Evolutionary conservation across 2,888 invertebrate genomes (phyloP).

Genomic region (Parthenolecanium corni): DNA sequence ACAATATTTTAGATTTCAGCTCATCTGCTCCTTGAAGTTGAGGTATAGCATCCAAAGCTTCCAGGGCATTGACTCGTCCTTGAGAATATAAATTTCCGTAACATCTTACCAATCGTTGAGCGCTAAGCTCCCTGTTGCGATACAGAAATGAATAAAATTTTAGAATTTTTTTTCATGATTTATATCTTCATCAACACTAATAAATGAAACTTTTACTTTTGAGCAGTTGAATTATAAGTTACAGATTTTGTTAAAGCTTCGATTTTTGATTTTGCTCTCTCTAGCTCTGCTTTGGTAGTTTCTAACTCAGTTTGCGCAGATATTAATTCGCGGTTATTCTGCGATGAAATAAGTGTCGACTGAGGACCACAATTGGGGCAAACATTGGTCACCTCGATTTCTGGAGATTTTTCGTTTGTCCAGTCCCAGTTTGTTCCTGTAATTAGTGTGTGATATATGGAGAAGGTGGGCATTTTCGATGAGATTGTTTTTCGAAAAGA

Average conservation of each 20-base stretch:
- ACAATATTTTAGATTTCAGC: constrained; percentile 87
- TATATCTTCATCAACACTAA: not conserved
- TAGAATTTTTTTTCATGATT: constrained; percentile 1
- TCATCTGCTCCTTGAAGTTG: constrained; percentile 73
- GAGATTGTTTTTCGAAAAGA: no score
- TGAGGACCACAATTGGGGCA: constrained; percentile 30
- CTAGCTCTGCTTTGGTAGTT: constrained; percentile 40
- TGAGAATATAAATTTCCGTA: constrained; percentile 77
- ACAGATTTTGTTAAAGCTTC: constrained; percentile 32
- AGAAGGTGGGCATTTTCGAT: no score
- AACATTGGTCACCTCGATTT: constrained; percentile 31
- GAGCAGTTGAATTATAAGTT: not conserved
- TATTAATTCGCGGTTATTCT: constrained; percentile 35
- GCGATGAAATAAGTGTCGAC: constrained; percentile 21
- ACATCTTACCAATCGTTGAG: constrained; percentile 51
- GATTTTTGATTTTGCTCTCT: constrained; percentile 38
- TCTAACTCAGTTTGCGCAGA: constrained; percentile 40
- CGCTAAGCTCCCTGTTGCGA: constrained; percentile 40
- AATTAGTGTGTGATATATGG: no score
- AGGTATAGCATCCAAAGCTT: constrained; percentile 68
- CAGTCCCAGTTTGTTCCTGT: constrained; percentile 32
- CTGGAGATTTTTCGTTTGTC: constrained; percentile 31
- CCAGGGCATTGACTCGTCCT: constrained; percentile 71
- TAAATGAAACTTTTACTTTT: not conserved
- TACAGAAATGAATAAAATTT: constrained; percentile 1